phyloP scores from a whole-genome alignment of 2,113 vertebrate species.

The Nothoprocta pentlandii region DNA sequence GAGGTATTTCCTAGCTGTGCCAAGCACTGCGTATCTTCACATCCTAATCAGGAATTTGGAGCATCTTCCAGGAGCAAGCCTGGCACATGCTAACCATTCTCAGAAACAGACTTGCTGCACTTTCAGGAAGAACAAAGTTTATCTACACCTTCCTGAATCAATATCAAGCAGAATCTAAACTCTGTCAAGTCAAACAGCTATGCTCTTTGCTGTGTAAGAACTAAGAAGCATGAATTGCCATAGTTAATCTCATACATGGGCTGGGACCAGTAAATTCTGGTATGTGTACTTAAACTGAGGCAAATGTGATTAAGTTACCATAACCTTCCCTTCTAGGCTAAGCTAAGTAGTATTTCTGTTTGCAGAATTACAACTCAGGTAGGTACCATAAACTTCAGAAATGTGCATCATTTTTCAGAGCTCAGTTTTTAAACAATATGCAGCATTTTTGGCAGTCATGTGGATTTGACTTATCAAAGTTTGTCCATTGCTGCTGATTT shows the following conservation, averaged over 20 bases:
- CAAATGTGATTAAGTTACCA: neutral
- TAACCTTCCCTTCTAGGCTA: neutral
- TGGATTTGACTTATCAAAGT: neutral
- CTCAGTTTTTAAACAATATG: neutral
- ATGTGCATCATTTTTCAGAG: neutral
- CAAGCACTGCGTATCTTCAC: neutral
- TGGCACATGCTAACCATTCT: neutral
- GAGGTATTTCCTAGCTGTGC: neutral
- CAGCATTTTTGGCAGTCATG: neutral
- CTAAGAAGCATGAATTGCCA: neutral
- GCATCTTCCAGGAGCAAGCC: neutral
- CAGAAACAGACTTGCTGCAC: neutral
- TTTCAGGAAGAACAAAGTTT: neutral
- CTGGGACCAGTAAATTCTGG: neutral
- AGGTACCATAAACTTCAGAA: neutral
- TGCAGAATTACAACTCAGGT: neutral
- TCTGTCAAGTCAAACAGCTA: neutral
- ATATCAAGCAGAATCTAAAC: neutral
- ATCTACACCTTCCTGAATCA: neutral
- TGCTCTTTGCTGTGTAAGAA: neutral
- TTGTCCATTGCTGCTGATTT: neutral
- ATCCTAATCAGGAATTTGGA: neutral
- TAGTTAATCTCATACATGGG: rapidly evolving
- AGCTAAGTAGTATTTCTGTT: neutral
- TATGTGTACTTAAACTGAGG: neutral